Conservation (phyloP, 2,888 invertebrate species). For the Mystacides longicornis region DNA sequence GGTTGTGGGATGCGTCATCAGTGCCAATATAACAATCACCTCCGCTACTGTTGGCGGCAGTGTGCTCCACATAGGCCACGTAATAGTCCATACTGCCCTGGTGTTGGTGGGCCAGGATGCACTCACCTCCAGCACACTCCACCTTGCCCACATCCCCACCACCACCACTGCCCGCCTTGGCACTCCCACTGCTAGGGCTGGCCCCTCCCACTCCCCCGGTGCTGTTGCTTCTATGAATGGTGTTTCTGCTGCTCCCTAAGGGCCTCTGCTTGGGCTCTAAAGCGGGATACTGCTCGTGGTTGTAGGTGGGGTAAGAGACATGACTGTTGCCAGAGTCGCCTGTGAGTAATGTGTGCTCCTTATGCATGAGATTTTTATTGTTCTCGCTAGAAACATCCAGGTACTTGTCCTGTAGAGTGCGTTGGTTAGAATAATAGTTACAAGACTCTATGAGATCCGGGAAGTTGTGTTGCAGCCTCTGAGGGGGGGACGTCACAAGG, state of each 20-base stretch:
- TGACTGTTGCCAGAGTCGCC: constrained; percentile 27
- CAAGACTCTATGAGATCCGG: constrained; percentile 48
- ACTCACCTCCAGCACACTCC: constrained; percentile 1
- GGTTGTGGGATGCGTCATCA: constrained; percentile 6
- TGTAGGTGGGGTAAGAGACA: constrained; percentile 32
- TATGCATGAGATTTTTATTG: constrained; percentile 19
- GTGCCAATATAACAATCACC: constrained; percentile 7
- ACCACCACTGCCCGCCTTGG: neutral
- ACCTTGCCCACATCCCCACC: neutral
- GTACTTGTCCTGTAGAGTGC: constrained; percentile 23
- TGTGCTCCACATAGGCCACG: constrained; percentile 16
- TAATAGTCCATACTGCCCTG: constrained; percentile 17
- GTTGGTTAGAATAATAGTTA: constrained; percentile 43
- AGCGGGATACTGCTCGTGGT: constrained; percentile 37
- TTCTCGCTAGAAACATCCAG: constrained; percentile 23
- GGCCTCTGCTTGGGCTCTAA: constrained; percentile 31
- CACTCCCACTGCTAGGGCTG: neutral
- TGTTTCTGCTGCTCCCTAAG: constrained; percentile 14
- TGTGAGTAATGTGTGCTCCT: constrained; percentile 8
- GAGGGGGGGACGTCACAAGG: constrained; percentile 28
- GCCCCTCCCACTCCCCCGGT: neutral
- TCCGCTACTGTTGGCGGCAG: constrained; percentile 6
- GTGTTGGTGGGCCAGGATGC: constrained; percentile 2
- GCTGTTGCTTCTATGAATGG: neutral
- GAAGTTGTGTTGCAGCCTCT: constrained; percentile 31